Percentiles rank a stretch among this genome's conserved stretches.
Conservation (phyloP, 1,140 invertebrate genomes). For the Aphelenchoides avenae region DNA sequence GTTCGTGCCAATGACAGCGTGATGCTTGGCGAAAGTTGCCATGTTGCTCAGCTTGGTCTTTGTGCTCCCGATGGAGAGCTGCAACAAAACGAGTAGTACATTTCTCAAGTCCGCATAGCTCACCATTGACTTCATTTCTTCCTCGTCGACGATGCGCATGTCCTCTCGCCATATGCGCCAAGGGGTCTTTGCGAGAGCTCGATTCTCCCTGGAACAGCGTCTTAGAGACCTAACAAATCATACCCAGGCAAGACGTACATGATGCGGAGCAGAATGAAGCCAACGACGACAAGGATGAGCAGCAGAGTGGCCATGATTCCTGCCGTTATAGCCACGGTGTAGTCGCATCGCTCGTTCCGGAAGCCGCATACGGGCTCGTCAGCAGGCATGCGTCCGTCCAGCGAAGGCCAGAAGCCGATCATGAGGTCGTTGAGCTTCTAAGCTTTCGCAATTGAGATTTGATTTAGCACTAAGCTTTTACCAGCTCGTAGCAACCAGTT, state of each 20-base stretch:
- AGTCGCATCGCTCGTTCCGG: conserved; percentile 55
- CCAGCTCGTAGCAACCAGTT: conserved; percentile 42
- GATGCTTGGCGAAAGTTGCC: conserved; percentile 54
- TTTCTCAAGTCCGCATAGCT: neutral
- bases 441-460: neutral
- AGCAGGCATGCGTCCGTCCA: conserved; percentile 44
- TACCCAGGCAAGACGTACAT: conserved; percentile 25
- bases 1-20: conserved; percentile 57
- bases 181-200: conserved; percentile 46
- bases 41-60: conserved; percentile 57
- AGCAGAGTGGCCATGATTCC: conserved; percentile 35
- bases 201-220: conserved; percentile 46
- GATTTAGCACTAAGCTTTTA: neutral
- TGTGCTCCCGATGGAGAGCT: conserved; percentile 55
- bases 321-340: conserved; percentile 40
- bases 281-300: conserved; percentile 28
- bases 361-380: conserved; percentile 50
- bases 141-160: conserved; percentile 49
- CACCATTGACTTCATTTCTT: conserved; percentile 59
- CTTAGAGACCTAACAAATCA: neutral
- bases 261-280: conserved; percentile 41
- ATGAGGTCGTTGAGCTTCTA: conserved; percentile 47
- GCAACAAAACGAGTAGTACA: conserved; percentile 2
- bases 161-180: conserved; percentile 57
- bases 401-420: conserved; percentile 56